A percentile compares a stretch with the other conserved stretches of the same genome.
phyloP scores from a whole-genome alignment of 2,888 invertebrate genomes.

The Alloplasta piceator region DNA sequence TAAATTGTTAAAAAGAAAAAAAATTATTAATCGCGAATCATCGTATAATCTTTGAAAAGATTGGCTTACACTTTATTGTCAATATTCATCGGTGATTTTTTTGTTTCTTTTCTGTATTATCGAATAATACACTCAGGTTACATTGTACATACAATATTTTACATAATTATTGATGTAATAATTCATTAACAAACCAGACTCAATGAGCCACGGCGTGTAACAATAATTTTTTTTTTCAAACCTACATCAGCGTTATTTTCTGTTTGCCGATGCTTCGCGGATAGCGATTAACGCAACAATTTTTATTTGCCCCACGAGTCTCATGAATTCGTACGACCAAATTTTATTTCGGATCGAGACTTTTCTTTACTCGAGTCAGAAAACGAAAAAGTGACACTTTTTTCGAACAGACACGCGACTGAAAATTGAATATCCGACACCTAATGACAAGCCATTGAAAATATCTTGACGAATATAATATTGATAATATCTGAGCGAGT shows the following conservation, averaged over 20 bases:
- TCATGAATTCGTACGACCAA: too few species aligned
- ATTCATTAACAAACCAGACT: conserved; percentile 81
- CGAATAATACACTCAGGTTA: conserved; percentile 82
- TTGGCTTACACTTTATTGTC: conserved; percentile 81
- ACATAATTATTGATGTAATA: conserved; percentile 80
- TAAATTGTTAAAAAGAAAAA: conserved; percentile 21
- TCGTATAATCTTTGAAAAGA: conserved; percentile 78
- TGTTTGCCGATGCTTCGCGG: background rate
- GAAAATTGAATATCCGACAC: conserved; percentile 50
- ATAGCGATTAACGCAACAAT: too few species aligned
- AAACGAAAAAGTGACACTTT: conserved; percentile 9
- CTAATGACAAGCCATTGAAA: conserved; percentile 68
- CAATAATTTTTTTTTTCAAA: conserved; percentile 70
- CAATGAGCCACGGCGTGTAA: conserved; percentile 75
- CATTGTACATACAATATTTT: conserved; percentile 83
- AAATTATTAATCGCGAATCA: conserved; percentile 13
- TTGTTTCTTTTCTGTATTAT: conserved; percentile 72
- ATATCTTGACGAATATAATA: conserved; percentile 66
- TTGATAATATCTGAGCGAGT: conserved; percentile 59
- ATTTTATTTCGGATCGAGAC: too few species aligned
- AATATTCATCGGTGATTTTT: conserved; percentile 78
- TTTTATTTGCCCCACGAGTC: too few species aligned
- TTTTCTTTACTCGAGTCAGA: background rate
- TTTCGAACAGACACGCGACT: conserved; percentile 2
- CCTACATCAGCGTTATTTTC: conserved; percentile 17